A percentile compares a stretch with the other conserved stretches of the same genome.
Evolutionary conservation across 2,797 vertebrate species (phyloP).

Genomic region (Meda fulgida): DNA sequence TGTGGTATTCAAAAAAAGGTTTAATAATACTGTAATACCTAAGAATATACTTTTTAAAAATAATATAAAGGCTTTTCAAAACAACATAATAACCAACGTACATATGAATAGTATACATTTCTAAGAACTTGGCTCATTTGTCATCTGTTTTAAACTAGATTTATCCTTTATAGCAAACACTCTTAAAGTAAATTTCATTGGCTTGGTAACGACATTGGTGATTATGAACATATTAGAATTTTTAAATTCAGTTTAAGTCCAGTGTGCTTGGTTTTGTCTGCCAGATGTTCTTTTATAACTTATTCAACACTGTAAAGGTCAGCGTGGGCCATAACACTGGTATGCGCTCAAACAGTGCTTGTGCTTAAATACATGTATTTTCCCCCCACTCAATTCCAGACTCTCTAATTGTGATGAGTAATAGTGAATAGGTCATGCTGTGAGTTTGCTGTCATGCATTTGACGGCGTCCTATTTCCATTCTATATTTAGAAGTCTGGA

Average conservation of each 20-base stretch:
- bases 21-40: background rate
- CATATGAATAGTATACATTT: background rate
- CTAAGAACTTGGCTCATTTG: background rate
- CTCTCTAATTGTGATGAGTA: constrained; percentile 44
- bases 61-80: background rate
- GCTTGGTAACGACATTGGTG: constrained; percentile 2
- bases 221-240: background rate
- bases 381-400: constrained; percentile 26
- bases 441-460: constrained; percentile 32
- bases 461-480: constrained; percentile 36
- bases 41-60: background rate
- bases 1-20: no score
- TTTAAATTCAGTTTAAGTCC: constrained; percentile 2
- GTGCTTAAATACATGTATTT: constrained; percentile 40
- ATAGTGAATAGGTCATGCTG: constrained; percentile 48
- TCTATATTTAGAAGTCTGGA: constrained; percentile 47
- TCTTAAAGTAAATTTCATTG: background rate
- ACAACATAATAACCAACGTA: background rate
- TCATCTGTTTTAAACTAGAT: background rate
- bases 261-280: background rate
- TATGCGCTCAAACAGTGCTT: background rate
- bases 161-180: background rate
- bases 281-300: constrained; percentile 16
- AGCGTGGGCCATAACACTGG: background rate
- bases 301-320: constrained; percentile 29